These are phyloP conservation scores for Chaetogeoica ovagalla DNA, from an alignment of 2,888 invertebrate species.

Conservation along the genomic window DNA sequence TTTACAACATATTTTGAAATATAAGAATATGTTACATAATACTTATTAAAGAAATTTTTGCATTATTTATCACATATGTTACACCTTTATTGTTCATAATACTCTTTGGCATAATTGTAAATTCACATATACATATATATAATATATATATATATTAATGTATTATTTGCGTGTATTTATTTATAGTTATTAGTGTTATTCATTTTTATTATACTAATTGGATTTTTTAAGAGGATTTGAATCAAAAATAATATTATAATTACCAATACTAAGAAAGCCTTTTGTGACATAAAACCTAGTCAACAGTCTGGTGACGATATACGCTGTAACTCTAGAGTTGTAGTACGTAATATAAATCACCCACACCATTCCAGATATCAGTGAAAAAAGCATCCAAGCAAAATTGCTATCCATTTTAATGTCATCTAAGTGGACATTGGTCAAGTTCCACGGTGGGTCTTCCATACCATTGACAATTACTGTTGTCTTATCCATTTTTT, in stretches of 20 bases:
- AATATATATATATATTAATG: too few relatives aligned
- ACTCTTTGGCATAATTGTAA: too few relatives aligned
- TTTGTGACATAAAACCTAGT: conserved; percentile 84
- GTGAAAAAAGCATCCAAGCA: conserved; percentile 75
- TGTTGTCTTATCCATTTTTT: conserved; percentile 36
- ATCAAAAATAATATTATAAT: conserved; percentile 56
- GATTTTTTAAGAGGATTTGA: neutral
- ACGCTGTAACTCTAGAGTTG: conserved; percentile 88
- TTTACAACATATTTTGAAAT: too few relatives aligned
- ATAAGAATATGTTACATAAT: too few relatives aligned
- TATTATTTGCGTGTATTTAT: too few relatives aligned
- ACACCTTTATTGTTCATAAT: too few relatives aligned
- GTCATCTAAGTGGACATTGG: neutral
- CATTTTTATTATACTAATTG: too few relatives aligned
- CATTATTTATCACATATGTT: too few relatives aligned
- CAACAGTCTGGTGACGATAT: conserved; percentile 82
- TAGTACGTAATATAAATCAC: conserved; percentile 93
- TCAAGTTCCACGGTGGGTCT: conserved; percentile 11
- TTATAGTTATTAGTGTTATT: too few relatives aligned
- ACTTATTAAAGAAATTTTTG: too few relatives aligned
- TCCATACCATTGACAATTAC: conserved; percentile 27
- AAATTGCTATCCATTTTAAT: conserved; percentile 73
- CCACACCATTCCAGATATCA: conserved; percentile 84
- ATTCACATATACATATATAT: too few relatives aligned
- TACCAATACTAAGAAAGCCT: conserved; percentile 88